Conservation (phyloP, 2,113 vertebrate genomes). For the Salminus brasiliensis region DNA sequence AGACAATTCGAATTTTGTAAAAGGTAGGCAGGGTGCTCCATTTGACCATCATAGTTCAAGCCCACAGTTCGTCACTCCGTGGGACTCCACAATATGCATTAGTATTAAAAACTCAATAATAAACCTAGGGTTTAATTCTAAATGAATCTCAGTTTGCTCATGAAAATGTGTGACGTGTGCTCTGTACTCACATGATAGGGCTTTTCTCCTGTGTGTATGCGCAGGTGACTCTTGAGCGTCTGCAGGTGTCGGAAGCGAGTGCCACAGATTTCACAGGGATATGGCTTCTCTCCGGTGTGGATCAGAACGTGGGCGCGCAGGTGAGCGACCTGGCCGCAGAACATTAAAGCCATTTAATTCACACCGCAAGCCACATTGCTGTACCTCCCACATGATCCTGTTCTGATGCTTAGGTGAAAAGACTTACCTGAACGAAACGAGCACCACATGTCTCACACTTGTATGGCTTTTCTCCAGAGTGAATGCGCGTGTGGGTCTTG, state of each 20-base stretch:
- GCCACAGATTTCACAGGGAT: constrained; percentile 97
- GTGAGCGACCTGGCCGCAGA: constrained; percentile 87
- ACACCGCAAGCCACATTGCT: no score
- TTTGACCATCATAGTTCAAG: no score
- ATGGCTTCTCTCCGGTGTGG: constrained; percentile 97
- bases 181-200: constrained; percentile 91
- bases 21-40: no score
- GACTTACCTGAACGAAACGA: constrained; percentile 86
- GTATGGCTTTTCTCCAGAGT: constrained; percentile 99
- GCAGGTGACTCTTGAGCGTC: constrained; percentile 96
- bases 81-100: no score
- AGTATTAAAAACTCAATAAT: no score
- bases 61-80: no score
- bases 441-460: constrained; percentile 96
- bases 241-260: constrained; percentile 96
- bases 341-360: neutral
- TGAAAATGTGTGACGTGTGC: no score
- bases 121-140: no score
- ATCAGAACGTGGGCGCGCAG: constrained; percentile 95
- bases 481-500: constrained; percentile 98
- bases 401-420: neutral
- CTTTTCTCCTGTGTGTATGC: constrained; percentile 98
- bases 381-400: neutral
- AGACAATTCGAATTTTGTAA: no score
- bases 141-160: neutral